A percentile compares a stretch with the other conserved stretches of the same genome.
Evolutionary conservation across 2,888 invertebrate genomes (phyloP).

Genomic region (Hydropsyche betteni): DNA sequence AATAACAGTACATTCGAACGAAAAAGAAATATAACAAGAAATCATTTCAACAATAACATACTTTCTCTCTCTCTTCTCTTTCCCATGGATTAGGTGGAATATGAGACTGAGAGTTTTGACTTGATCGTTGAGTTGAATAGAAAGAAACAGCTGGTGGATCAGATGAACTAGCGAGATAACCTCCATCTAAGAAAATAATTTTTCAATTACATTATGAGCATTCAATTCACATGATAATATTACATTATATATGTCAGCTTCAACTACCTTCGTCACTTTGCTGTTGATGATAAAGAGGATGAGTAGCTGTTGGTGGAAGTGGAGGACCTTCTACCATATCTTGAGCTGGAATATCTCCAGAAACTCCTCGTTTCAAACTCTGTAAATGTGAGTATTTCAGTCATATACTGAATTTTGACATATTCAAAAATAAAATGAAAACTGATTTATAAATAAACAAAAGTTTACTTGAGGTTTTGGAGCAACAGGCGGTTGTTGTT

Average conservation of each 20-base stretch:
- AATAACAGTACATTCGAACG: too few relatives aligned
- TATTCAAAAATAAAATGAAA: neutral
- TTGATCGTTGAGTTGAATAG: slow-evolving; percentile 64
- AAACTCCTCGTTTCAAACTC: slow-evolving; percentile 53
- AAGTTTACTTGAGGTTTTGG: slow-evolving; percentile 64
- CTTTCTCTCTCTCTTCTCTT: slow-evolving; percentile 88
- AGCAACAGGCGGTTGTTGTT: slow-evolving; percentile 67
- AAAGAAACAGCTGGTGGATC: slow-evolving; percentile 80
- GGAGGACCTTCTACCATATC: slow-evolving; percentile 66
- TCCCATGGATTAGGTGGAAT: slow-evolving; percentile 86
- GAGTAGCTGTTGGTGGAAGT: slow-evolving; percentile 74
- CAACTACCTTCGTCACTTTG: slow-evolving; percentile 45
- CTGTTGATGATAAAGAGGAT: slow-evolving; percentile 65
- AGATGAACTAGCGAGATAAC: slow-evolving; percentile 76
- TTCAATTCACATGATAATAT: neutral
- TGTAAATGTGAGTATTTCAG: slow-evolving; percentile 34
- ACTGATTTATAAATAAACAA: neutral
- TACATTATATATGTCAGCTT: too few relatives aligned
- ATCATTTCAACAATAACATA: slow-evolving; percentile 19
- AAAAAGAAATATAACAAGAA: slow-evolving; percentile 1
- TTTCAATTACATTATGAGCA: neutral
- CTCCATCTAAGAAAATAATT: slow-evolving; percentile 49
- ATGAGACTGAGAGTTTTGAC: slow-evolving; percentile 60
- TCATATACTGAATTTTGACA: neutral
- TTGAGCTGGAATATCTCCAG: slow-evolving; percentile 47